Conservation (phyloP, 2,888 invertebrate genomes). For the Panopea generosa region DNA sequence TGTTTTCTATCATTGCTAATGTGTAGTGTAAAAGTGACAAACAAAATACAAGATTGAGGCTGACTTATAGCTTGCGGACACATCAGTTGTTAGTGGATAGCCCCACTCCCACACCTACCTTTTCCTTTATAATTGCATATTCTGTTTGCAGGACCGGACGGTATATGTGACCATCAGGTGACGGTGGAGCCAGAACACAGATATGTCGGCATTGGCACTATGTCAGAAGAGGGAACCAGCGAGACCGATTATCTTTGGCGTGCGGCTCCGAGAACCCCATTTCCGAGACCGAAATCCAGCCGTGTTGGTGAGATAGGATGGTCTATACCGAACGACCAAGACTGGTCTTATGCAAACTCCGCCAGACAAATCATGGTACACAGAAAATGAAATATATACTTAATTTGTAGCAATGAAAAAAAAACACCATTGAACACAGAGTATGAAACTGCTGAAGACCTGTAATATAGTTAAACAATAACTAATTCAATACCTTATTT, state of each 20-base stretch:
- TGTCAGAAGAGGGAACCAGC: slow-evolving; percentile 76
- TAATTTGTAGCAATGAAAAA: too few relatives aligned
- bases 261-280: slow-evolving; percentile 72
- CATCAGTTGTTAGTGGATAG: too few relatives aligned
- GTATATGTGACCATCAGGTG: slow-evolving; percentile 73
- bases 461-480: too few relatives aligned
- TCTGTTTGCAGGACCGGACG: slow-evolving; percentile 75
- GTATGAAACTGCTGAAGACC: too few relatives aligned
- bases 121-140: too few relatives aligned
- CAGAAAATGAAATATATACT: slow-evolving; percentile 17
- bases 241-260: slow-evolving; percentile 78
- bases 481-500: too few relatives aligned
- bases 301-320: slow-evolving; percentile 81
- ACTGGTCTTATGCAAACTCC: slow-evolving; percentile 65
- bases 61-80: too few relatives aligned
- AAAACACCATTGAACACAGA: too few relatives aligned
- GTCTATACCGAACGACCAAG: slow-evolving; percentile 68
- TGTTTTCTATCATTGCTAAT: too few relatives aligned
- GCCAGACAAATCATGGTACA: slow-evolving; percentile 78
- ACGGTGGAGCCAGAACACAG: slow-evolving; percentile 71
- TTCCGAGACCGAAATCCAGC: slow-evolving; percentile 70
- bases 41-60: too few relatives aligned
- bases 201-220: slow-evolving; percentile 76
- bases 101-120: too few relatives aligned
- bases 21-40: too few relatives aligned